Evolutionary conservation across 2,797 vertebrate genomes (phyloP), one percentile per base, ranked within the genome.

Genomic region (Lycodopsis pacificus): DNA sequence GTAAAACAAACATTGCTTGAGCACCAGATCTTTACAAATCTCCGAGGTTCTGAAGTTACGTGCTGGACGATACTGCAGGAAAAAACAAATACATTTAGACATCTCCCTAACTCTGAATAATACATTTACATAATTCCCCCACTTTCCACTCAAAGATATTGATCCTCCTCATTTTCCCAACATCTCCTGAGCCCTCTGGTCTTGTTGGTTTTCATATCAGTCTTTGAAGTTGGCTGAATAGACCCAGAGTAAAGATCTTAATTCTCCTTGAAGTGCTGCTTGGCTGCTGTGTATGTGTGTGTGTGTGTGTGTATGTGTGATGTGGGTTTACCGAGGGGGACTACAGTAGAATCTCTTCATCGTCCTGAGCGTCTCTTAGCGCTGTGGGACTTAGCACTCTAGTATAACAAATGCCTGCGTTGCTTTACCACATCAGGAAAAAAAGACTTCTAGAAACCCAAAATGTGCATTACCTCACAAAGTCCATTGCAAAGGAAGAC

Each of bases 141-240:
- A 91, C 91, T 66, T 85, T 82, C 69, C 93, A 88, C 94, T 93
- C 89, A 90, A 84, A 88, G 65, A 90, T 96, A 96, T 96, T 89
- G 93, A 96, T 96, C 96, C 84, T 83, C 90, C 92, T 95, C 89
- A 95, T 96, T 96, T 95, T 95, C 93, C 94, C 94, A 95, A 96
- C 93, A 94, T 80, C 66, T 80, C 42, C 62, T 53, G 44, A 80
- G 67, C 73, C 71, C 59, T 44, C 75, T 89, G 91, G 93, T 92
- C 92, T 87, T 88, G 83, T 89, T 94, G 88, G 77, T 85, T 86
- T 86, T 86, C 73, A 76, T 86, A 92, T 88, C 84, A 86, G 72
- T 74, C 86, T 93, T 92, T 93, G 88, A 92, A 89, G 80, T 85
- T 73, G 10, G 53, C 40, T 44, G 77, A 88, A 79, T 34, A 79